Base-by-base conservation (phyloP, 1,140 invertebrate species). In the Mya arenaria region DNA sequence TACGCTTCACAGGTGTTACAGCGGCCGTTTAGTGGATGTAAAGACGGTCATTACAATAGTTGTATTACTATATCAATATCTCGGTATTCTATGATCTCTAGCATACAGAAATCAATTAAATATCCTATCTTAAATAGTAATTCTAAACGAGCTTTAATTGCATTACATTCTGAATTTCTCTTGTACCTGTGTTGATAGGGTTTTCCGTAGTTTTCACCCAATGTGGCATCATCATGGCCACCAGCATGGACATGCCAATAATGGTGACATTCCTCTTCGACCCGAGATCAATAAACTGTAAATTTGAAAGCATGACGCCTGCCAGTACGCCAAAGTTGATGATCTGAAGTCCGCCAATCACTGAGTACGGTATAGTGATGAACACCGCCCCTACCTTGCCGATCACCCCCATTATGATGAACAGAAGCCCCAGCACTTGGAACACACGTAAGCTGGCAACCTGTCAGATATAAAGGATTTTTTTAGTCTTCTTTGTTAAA, bases 271-370 rank as follows among this genome's bases (percentile, higher is more conserved):
- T 92, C 23, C 91, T 62, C 1, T 89, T 88, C 15, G 85, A 85
- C 32, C 84, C 68, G 23, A 92, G 80, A 77, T 92, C 90, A 52
- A 92, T 88, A 32, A 80, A 82, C 80, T 83, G 80, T 15, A 97
- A 93, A 19, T 96, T 96, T 0, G 96, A 97, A 0, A 97, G 91
- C 72, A 86, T 88, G 8, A 89, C 84, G 0, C 86, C 85, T 15
- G 73, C 77, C 17, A 87, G 80, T 32, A 85, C 86, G 39, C 96
- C 96, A 91, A 97, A 97, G 95, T 97, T 97, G 10, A 97, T 95
- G 85, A 96, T 96, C 92, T 97, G 97, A 71, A 97, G 95, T 6
- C 97, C 97, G 0, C 97, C 97, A 1, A 97, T 94, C n/a, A 98
- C 95, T 0, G 97, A 96, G 89, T 96, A 96, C 1, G 97, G 97